Evolutionary conservation across 1,140 invertebrate species (phyloP).

Genomic region (Conopomorpha cramerella): DNA sequence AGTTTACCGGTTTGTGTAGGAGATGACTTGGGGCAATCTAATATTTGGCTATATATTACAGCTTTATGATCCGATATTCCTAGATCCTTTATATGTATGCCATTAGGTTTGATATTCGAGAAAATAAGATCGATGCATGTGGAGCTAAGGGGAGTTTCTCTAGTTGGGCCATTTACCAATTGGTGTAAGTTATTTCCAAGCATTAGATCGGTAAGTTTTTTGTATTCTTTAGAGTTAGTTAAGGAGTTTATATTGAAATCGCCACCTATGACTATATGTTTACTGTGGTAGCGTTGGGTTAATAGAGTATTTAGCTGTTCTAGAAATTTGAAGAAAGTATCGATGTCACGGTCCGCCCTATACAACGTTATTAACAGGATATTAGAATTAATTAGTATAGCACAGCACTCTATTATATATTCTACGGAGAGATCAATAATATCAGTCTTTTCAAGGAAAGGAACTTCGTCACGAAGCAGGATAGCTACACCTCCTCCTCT

Average conservation of each 20-base stretch:
- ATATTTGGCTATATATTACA: neutral
- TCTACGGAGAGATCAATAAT: neutral
- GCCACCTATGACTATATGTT: too few relatives aligned
- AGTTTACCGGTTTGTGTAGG: too few relatives aligned
- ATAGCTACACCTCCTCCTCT: neutral
- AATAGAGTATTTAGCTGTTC: neutral
- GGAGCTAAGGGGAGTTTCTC: neutral
- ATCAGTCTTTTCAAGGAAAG: neutral
- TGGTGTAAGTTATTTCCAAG: slow-evolving; percentile 1
- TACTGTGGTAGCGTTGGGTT: neutral
- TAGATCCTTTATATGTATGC: neutral
- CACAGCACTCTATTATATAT: slow-evolving; percentile 1
- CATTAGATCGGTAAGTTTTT: neutral
- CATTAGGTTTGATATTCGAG: neutral
- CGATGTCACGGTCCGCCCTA: neutral
- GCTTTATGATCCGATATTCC: neutral
- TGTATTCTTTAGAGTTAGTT: neutral
- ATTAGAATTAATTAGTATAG: neutral
- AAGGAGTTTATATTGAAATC: too few relatives aligned
- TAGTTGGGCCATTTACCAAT: neutral
- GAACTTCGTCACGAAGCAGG: neutral
- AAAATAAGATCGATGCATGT: slow-evolving; percentile 1
- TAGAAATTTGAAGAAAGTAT: neutral
- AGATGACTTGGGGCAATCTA: too few relatives aligned
- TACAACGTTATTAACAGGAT: neutral